A percentile compares a stretch with the other conserved stretches of the same genome.
These are phyloP conservation scores for Melopsittacus undulatus DNA, from an alignment of 2,797 vertebrate genomes.

Conservation along the genomic window DNA sequence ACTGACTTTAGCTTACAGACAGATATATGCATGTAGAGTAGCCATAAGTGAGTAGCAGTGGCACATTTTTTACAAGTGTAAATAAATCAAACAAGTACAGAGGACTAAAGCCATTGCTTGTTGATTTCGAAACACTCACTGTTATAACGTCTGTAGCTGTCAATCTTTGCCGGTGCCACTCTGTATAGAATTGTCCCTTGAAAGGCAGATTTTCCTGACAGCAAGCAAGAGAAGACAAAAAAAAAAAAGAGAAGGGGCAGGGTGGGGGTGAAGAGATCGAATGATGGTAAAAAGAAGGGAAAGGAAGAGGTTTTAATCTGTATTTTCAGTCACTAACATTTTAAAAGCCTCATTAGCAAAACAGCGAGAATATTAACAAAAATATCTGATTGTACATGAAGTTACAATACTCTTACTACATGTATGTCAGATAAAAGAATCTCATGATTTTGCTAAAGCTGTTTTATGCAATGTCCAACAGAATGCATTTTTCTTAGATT, in stretches of 20 bases:
- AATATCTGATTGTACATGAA: conserved; percentile 59
- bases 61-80: conserved; percentile 47
- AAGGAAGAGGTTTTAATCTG: conserved; percentile 79
- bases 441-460: conserved; percentile 39
- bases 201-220: conserved; percentile 85
- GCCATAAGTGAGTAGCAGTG: conserved; percentile 64
- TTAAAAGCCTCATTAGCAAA: conserved; percentile 70
- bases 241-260: conserved; percentile 67
- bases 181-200: conserved; percentile 83
- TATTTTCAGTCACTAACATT: conserved; percentile 64
- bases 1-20: conserved; percentile 65
- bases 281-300: conserved; percentile 78
- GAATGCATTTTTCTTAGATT: conserved; percentile 4
- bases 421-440: conserved; percentile 34
- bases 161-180: conserved; percentile 80
- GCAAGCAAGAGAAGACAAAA: conserved; percentile 77
- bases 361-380: conserved; percentile 53
- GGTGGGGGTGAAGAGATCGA: conserved; percentile 66
- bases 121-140: conserved; percentile 79
- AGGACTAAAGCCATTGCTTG: conserved; percentile 68
- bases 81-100: conserved; percentile 67
- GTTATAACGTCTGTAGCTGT: conserved; percentile 84
- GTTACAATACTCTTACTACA: conserved; percentile 36
- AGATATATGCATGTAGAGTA: conserved; percentile 49
- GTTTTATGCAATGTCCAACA: neutral